Evolutionary conservation across 1,140 invertebrate species (phyloP).

Genomic region (Pectinophora gossypiella): DNA sequence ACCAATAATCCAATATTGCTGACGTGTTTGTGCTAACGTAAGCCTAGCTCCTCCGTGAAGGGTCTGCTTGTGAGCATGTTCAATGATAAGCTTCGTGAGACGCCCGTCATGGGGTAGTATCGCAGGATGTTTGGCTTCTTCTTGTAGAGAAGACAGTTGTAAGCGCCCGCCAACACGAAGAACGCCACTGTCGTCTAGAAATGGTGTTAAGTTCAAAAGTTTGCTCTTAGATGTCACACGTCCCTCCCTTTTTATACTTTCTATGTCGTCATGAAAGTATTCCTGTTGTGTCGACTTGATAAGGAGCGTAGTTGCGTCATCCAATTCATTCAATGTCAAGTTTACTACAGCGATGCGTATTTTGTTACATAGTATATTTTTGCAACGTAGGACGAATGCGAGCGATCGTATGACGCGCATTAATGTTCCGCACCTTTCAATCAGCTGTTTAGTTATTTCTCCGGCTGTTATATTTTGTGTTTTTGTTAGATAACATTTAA

Average conservation of each 20-base stretch:
- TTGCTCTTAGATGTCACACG: not conserved
- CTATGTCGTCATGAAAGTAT: not conserved
- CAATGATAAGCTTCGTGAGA: constrained; percentile 21
- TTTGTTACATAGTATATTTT: not conserved
- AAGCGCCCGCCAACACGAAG: constrained; percentile 52
- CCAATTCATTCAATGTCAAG: not conserved
- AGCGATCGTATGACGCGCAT: not conserved
- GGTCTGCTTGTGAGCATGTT: constrained; percentile 23
- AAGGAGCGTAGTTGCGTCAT: not conserved
- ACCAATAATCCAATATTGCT: constrained; percentile 23
- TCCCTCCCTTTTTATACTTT: not conserved
- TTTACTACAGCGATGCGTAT: not conserved
- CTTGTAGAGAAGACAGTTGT: constrained; percentile 20
- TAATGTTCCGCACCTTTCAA: not conserved
- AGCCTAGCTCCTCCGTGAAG: constrained; percentile 30
- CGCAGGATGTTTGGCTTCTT: constrained; percentile 29
- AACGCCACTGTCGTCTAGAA: constrained; percentile 38
- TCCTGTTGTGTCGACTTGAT: not conserved
- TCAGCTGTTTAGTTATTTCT: not conserved
- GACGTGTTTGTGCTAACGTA: constrained; percentile 15
- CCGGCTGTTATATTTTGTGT: not conserved
- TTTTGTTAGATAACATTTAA: not conserved
- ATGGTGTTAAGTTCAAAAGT: constrained; percentile 20
- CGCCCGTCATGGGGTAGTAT: constrained; percentile 15
- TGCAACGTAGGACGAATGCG: not conserved